Percentiles rank a stretch among this genome's conserved stretches.
Evolutionary conservation across 2,113 vertebrate genomes (phyloP).

Genomic region (Lonchura striata): DNA sequence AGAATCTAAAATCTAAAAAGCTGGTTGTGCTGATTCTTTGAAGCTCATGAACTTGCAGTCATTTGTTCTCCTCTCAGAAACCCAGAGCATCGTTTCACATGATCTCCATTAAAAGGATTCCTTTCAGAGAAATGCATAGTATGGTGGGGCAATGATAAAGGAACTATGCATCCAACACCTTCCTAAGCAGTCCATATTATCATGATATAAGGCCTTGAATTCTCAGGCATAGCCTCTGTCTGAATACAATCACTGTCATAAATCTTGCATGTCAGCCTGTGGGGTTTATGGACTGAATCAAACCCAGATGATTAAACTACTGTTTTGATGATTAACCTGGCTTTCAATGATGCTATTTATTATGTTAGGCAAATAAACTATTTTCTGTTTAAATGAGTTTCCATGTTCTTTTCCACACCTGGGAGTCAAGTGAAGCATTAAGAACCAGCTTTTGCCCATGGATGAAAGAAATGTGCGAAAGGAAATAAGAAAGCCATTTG

Average conservation of each 20-base stretch:
- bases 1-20: background rate
- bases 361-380: conserved; percentile 20
- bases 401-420: background rate
- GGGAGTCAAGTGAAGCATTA: background rate
- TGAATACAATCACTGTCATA: background rate
- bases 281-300: conserved; percentile 7
- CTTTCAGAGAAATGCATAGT: background rate
- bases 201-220: background rate
- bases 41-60: background rate
- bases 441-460: background rate
- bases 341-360: background rate
- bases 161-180: background rate
- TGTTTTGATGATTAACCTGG: conserved; percentile 18
- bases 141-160: background rate
- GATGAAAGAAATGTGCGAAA: background rate
- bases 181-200: background rate
- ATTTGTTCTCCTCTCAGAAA: background rate
- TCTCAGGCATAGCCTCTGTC: background rate
- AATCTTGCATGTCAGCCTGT: background rate
- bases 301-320: conserved; percentile 19
- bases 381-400: conserved; percentile 25
- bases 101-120: background rate
- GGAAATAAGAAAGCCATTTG: background rate
- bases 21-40: background rate
- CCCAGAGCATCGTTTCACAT: rapidly evolving